A percentile compares a stretch with the other conserved stretches of the same genome.
Evolutionary conservation across 2,113 vertebrate genomes (phyloP).

Genomic region (Dasyprocta punctata): DNA sequence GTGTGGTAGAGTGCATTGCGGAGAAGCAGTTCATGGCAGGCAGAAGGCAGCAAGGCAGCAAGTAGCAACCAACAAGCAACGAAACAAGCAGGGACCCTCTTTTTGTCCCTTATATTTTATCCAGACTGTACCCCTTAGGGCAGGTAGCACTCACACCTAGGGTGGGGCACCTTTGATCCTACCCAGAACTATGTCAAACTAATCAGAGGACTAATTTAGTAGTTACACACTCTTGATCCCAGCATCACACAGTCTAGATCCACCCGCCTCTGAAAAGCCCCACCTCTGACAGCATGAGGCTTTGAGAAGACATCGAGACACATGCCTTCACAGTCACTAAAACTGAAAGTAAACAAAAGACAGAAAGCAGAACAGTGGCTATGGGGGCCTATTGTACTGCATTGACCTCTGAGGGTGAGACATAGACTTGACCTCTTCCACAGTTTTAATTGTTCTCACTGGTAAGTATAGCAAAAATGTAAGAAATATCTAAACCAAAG

Average conservation of each 20-base stretch:
- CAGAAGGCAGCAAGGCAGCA: not conserved
- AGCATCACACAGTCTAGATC: not conserved
- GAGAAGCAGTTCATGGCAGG: not conserved
- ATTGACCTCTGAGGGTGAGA: rapidly evolving
- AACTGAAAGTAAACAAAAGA: not conserved
- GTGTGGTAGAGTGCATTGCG: not conserved
- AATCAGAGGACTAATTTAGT: not conserved
- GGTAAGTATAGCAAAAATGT: not conserved
- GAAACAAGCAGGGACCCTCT: not conserved
- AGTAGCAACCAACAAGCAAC: not conserved
- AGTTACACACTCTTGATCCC: not conserved
- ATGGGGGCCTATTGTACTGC: too few species aligned
- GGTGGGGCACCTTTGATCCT: not conserved
- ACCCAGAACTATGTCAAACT: not conserved
- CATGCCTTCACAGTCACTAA: not conserved
- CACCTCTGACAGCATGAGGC: not conserved
- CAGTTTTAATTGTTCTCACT: not conserved
- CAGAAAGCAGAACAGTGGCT: not conserved
- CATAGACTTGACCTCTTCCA: not conserved
- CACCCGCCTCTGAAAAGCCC: not conserved
- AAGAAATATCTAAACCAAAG: not conserved
- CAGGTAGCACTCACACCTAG: not conserved
- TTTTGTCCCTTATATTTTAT: not conserved
- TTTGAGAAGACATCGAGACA: not conserved
- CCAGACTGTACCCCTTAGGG: not conserved